phyloP scores from a whole-genome alignment of 2,797 vertebrate species.

The Chaetodon trifasciatus region DNA sequence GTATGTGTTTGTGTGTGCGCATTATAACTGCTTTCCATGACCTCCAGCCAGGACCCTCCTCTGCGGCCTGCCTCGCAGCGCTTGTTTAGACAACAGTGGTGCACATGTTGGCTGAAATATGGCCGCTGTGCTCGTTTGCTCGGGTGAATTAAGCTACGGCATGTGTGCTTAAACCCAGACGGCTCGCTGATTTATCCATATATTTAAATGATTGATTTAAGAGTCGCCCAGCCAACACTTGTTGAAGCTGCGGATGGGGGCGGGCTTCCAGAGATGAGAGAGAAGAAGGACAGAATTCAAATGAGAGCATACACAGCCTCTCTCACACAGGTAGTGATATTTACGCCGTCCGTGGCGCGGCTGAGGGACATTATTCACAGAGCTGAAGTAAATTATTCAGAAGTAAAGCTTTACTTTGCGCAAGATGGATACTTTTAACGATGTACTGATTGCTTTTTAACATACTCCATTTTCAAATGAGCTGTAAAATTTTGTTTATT shows the following conservation, averaged over 20 bases:
- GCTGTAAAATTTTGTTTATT: constrained; percentile 83
- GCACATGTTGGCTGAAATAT: constrained; percentile 89
- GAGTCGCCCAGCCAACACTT: constrained; percentile 80
- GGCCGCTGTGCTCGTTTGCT: constrained; percentile 79
- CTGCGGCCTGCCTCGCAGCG: constrained; percentile 78
- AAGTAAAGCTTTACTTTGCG: constrained; percentile 67
- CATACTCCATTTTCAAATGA: constrained; percentile 80
- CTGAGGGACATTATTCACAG: constrained; percentile 71
- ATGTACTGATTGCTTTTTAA: constrained; percentile 82
- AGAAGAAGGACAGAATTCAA: constrained; percentile 67
- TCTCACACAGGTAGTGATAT: constrained; percentile 74
- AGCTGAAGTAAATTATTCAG: constrained; percentile 76
- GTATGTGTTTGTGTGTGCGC: constrained; percentile 62
- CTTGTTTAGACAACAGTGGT: constrained; percentile 90
- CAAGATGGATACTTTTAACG: constrained; percentile 80
- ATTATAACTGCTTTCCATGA: constrained; percentile 86
- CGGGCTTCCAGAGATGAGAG: constrained; percentile 63
- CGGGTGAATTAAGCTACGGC: constrained; percentile 86
- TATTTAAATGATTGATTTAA: constrained; percentile 88
- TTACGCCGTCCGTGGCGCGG: constrained; percentile 62
- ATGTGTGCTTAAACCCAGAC: constrained; percentile 86
- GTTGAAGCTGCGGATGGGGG: constrained; percentile 63
- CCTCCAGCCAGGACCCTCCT: constrained; percentile 85
- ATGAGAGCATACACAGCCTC: constrained; percentile 65
- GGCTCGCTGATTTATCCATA: constrained; percentile 84